Conservation (phyloP, 1,140 invertebrate genomes). For the Teleogryllus occipitalis region DNA sequence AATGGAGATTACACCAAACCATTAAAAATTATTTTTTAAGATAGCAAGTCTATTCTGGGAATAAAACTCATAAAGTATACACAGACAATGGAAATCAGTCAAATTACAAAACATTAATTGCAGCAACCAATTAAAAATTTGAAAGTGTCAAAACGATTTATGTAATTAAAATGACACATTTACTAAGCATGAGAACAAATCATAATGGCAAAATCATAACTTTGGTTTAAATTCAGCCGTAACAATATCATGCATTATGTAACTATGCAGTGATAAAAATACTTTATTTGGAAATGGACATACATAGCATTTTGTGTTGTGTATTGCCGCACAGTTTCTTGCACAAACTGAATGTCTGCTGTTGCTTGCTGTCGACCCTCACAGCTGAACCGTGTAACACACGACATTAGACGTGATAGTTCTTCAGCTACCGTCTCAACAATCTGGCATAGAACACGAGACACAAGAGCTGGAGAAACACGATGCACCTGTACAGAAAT, state of each 20-base stretch:
- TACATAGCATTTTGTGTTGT: constrained; percentile 47
- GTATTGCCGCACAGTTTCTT: constrained; percentile 43
- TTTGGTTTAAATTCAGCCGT: too few relatives aligned
- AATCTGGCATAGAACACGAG: constrained; percentile 47
- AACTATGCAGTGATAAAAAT: neutral
- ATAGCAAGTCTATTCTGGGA: too few relatives aligned
- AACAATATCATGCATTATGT: too few relatives aligned
- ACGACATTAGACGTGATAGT: constrained; percentile 74
- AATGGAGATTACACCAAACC: too few relatives aligned
- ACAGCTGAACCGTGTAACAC: constrained; percentile 58
- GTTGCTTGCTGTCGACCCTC: constrained; percentile 59
- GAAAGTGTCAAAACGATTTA: too few relatives aligned
- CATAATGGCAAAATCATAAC: neutral
- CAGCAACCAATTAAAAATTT: too few relatives aligned
- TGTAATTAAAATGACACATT: constrained; percentile 3
- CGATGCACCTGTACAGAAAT: constrained; percentile 52
- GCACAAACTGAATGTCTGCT: constrained; percentile 50
- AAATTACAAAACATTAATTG: too few relatives aligned
- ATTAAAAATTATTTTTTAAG: too few relatives aligned
- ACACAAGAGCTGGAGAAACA: constrained; percentile 61
- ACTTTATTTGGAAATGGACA: constrained; percentile 17
- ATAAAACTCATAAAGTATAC: too few relatives aligned
- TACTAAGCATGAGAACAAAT: constrained; percentile 7
- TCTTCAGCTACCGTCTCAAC: constrained; percentile 88
- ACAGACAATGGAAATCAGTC: too few relatives aligned